Base-by-base conservation (phyloP, 2,113 vertebrate species). In the Acanthisitta chloris region DNA sequence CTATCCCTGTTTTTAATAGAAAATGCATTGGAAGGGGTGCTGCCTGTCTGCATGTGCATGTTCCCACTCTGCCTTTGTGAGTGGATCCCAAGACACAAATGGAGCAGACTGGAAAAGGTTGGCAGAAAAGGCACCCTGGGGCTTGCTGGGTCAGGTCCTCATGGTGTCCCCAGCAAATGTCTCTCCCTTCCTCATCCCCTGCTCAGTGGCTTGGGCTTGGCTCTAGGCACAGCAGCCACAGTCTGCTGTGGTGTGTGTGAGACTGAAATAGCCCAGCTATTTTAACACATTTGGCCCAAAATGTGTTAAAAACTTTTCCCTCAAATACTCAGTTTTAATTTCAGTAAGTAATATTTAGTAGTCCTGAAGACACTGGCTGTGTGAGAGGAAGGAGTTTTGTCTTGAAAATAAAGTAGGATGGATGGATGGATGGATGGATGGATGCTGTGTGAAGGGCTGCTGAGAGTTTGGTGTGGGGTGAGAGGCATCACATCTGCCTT, bases 331-430 rank as follows among this genome's bases (percentile, higher is more conserved):
- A 2, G 24, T 14, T 96, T 92, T 77, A 17, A 57, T 80, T 80
- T 86, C 52, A 77, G 0, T n/a, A 58, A 83, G 73, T 93, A 15
- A 4, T 57, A 54, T 70, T 88, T 81, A 55, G 40, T 86, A 91
- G 62, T 73, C 52, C 65, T 91, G 46, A 45, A 81, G 81, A 95
- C 86, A 36, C 49, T 96, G 79, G 49, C 62, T 85, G 38, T 74
- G 61, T 65, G 48, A 51, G 48, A 81, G 73, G 38, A 66, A 81
- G 86, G 67, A 57, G 31, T 77, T 95, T 14, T 77, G 67, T 83
- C 91, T 92, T 73, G 64, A 72, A 92, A 95, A 62, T 72, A 42
- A 86, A 90, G 40, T 2, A 1, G 2, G 21, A 11, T 64, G 49
- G 31, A 17, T 59, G 61, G 51, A 5, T 28, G 52, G 10, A 7